Evolutionary conservation across 2,888 invertebrate species (phyloP), one percentile per base, ranked within the genome.

Genomic region (Dryadula phaetusa): DNA sequence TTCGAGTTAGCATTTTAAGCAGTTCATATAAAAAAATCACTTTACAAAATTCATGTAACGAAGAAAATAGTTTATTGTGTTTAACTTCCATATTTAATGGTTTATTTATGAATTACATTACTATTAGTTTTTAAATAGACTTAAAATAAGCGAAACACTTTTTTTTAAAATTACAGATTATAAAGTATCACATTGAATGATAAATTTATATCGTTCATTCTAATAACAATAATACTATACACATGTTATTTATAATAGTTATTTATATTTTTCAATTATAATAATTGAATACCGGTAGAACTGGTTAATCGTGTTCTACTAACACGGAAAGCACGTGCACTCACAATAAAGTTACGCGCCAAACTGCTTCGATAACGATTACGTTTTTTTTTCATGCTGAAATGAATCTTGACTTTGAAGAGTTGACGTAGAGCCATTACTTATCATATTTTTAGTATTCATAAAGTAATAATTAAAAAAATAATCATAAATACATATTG

Each of bases 261-360:
- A 20, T 18, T 37, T n/a, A 5, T 54, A 14, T 20, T 4, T n/a
- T 28, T 7, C 8, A 34, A 12, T 18, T 14, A 37, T 54, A 34
- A 20, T 37, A 54, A 20, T 34, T 14, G 37, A 22, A 37, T 37
- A 37, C 8, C 22, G 4, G 14, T 8, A 54, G 54, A 37, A 37
- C 20, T n/a, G 8, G 54, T 54, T 37, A 8, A n/a, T 54, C 22
- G n/a, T 37, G 37, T 37, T 37, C 46, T 49, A 18, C 34, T 64
- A 56, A 56, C 34, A 25, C 18, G 42, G 22, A 22, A 25, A 20
- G 64, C 47, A 18, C 69, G 71, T 60, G n/a, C 64, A 32, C 20
- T 22, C 65, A 7, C 64, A 28, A 44, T 28, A 18, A 56, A 54
- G 64, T 68, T 54, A 58, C 69, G 72, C 67, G 72, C 67, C 46